Evolutionary conservation across 2,888 invertebrate species (phyloP).

Genomic region (Magallana nippona): DNA sequence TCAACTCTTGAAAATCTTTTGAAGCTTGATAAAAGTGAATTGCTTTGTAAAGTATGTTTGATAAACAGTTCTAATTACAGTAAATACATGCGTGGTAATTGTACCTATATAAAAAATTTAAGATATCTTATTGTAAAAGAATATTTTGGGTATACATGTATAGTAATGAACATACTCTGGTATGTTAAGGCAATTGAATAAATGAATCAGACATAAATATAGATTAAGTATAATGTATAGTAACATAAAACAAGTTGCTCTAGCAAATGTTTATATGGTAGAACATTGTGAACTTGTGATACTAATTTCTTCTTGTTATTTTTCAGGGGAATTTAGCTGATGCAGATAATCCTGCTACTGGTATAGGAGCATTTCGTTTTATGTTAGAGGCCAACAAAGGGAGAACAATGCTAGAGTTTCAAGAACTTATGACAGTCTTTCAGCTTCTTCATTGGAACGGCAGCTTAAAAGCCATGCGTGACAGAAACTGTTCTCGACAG

Average conservation of each 20-base stretch:
- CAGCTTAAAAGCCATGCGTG: constrained; percentile 96
- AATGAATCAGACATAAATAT: no score
- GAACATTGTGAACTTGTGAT: no score
- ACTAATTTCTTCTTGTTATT: neutral
- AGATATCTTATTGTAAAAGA: no score
- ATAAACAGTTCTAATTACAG: no score
- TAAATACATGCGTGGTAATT: no score
- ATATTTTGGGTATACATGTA: no score
- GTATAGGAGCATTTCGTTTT: constrained; percentile 86
- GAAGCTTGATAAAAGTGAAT: neutral
- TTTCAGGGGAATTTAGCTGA: constrained; percentile 76
- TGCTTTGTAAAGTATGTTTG: no score
- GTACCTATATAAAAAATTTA: no score
- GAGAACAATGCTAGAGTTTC: constrained; percentile 96
- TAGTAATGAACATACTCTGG: no score
- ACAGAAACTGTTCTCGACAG: constrained; percentile 95
- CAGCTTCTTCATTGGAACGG: constrained; percentile 98
- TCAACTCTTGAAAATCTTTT: neutral
- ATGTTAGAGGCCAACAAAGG: constrained; percentile 85
- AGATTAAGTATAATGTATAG: no score
- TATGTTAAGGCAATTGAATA: no score
- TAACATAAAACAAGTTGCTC: neutral
- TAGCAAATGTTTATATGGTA: neutral
- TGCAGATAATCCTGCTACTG: constrained; percentile 87
- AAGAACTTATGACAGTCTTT: constrained; percentile 98